Evolutionary conservation across 2,797 vertebrate species (phyloP), one percentile per base, ranked within the genome.

Genomic region (Amblyopsis hoosieri): DNA sequence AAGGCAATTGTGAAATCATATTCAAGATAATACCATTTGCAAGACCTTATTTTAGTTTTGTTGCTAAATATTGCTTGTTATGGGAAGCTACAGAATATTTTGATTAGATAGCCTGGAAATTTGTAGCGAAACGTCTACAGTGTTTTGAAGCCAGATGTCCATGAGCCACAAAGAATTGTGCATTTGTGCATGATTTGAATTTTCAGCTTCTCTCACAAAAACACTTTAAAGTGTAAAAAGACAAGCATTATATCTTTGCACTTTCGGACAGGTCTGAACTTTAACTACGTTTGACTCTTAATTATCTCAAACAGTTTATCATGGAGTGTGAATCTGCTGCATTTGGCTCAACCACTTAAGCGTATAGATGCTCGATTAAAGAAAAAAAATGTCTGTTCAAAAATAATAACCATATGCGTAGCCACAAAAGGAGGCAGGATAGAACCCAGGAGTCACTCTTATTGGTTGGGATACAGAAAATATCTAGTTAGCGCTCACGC

Each of bases 341-440:
- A 67, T 60, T 54, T 74, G 67, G 78, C 69, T 79, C 69, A 29
- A 29, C 23, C 23, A 29, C 23, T 29, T 69, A 60, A 65, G 54
- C 65, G 80, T 80, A 73, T 58, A 64, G 60, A 72, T 60, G 71
- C 80, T 87, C 89, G 79, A 90, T 91, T 83, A 92, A 88, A 83
- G 82, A 81, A 49, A 77, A 68, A 56, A 12, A 6, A 60, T 66
- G 79, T 74, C 64, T 88, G 73, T 67, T 74, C 76, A 71, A 72
- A 82, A 87, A 90, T 87, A 86, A 87, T 87, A 89, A 78, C 74
- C 4, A 11, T 69, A 64, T 65, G 19, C 58, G 65, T 63, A 75
- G 72, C 71, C n/a, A 62, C 75, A 75, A 60, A 60, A 29, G 46
- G 59, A 79, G 45, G 45, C 31, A 69, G 51, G 65, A 64, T 71